Evolutionary conservation across 2,888 invertebrate species (phyloP).

Genomic region (Barypeithes pellucidus): DNA sequence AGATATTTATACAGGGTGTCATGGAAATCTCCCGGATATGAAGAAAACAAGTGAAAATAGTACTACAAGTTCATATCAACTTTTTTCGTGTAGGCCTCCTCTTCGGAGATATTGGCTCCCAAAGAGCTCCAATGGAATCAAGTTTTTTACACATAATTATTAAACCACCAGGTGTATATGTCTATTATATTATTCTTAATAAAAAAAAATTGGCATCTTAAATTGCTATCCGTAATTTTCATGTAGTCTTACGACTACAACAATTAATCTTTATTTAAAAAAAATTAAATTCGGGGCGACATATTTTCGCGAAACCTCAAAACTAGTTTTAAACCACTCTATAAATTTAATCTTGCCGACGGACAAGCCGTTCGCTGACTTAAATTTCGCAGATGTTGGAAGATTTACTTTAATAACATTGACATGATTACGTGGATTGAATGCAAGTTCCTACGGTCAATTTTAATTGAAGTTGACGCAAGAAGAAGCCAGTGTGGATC

Average conservation of each 20-base stretch:
- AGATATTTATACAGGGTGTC: too few relatives aligned
- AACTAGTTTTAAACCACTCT: constrained; percentile 37
- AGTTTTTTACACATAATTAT: too few relatives aligned
- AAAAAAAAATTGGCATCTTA: too few relatives aligned
- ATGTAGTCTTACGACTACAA: neutral
- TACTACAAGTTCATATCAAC: too few relatives aligned
- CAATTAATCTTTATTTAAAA: neutral
- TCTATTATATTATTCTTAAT: too few relatives aligned
- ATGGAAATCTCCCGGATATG: too few relatives aligned
- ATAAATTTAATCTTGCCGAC: constrained; percentile 35
- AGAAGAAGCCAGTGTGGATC: neutral
- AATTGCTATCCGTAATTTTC: too few relatives aligned
- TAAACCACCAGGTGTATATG: too few relatives aligned
- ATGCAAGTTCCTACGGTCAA: constrained; percentile 24
- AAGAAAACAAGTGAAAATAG: too few relatives aligned
- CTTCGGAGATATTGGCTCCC: too few relatives aligned
- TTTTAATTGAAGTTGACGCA: constrained; percentile 21
- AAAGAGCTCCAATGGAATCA: too few relatives aligned
- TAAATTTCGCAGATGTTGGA: constrained; percentile 47
- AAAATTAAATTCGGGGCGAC: constrained; percentile 2
- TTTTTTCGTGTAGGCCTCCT: too few relatives aligned
- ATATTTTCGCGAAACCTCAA: constrained; percentile 17
- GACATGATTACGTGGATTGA: constrained; percentile 48
- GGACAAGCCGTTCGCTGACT: constrained; percentile 19
- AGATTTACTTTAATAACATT: constrained; percentile 50